A percentile compares a stretch with the other conserved stretches of the same genome.
phyloP scores from a whole-genome alignment of 2,888 invertebrate species.

The Ditylenchus weischeri region DNA sequence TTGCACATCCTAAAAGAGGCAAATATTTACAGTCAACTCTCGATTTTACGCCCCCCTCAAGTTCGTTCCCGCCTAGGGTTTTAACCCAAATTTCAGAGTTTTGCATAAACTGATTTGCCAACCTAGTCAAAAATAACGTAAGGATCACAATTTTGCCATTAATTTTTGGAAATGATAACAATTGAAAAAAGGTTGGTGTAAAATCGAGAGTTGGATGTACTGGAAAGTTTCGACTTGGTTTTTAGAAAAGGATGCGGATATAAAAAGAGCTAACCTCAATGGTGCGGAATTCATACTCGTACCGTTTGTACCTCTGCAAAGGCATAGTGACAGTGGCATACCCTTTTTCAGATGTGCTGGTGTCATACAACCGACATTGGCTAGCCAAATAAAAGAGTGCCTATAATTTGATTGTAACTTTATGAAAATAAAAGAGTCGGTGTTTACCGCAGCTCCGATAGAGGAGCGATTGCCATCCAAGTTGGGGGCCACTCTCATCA shows the following conservation, averaged over 20 bases:
- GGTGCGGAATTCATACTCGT: constrained; percentile 38
- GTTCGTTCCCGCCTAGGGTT: too few relatives aligned
- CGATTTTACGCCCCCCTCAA: too few relatives aligned
- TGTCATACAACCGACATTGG: constrained; percentile 34
- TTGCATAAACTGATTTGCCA: too few relatives aligned
- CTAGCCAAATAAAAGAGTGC: constrained; percentile 22
- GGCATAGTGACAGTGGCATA: constrained; percentile 43
- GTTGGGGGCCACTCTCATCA: constrained; percentile 36
- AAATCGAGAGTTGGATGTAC: too few relatives aligned
- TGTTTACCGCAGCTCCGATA: constrained; percentile 22
- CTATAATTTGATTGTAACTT: constrained; percentile 13
- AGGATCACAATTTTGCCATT: too few relatives aligned
- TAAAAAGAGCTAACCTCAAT: constrained; percentile 16
- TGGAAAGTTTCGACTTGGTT: too few relatives aligned
- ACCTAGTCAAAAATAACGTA: too few relatives aligned
- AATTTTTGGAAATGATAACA: too few relatives aligned
- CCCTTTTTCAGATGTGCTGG: constrained; percentile 41
- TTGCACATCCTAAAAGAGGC: constrained; percentile 26
- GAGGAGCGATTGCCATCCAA: constrained; percentile 33
- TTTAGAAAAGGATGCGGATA: not conserved
- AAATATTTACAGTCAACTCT: too few relatives aligned
- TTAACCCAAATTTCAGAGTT: too few relatives aligned
- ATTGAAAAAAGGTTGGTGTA: too few relatives aligned
- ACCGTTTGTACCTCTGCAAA: constrained; percentile 35
- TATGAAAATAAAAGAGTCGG: not conserved